Evolutionary conservation across 2,113 vertebrate species (phyloP), one percentile per base, ranked within the genome.

Genomic region (Cyprinodon brontotheroides): DNA sequence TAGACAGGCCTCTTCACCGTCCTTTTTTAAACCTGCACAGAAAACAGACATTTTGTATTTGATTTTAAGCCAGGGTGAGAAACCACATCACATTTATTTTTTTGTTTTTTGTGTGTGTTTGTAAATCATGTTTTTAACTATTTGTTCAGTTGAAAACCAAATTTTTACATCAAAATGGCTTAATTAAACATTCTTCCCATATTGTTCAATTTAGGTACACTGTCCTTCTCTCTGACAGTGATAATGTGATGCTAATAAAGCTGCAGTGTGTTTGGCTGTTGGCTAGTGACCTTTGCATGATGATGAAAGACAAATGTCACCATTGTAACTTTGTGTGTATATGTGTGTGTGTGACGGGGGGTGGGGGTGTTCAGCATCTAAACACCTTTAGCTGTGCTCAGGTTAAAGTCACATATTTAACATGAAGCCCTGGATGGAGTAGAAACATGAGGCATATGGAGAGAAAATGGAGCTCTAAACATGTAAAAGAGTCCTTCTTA

Each of bases 261-360:
- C 62, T 60, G 72, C 76, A 41, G 63, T 79, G 63, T 78, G 81
- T 83, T 82, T 82, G 80, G 22, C 61, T 61, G 74, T 17, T 36
- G 61, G 20, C 4, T 57, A 40, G 79, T 85, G 83, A 85, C 80
- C 84, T 86, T 82, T 86, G 70, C 77, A 77, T 82, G 76, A 79
- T 82, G 79, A 82, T 86, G 80, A 82, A 86, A 82, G 77, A 82
- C 79, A 82, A 79, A 82, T 86, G 80, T 79, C 84, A 82, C 15
- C 57, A 73, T 36, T 72, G 76, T 74, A 75, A 78, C 62, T 9
- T 64, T 68, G 62, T 38, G 37, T 68, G 41, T 50, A 50, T 45
- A 36, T 70, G 75, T 71, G 72, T 67, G 64, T 48, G 71, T 57
- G 43, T 70, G 67, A 61, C 11, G 38, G 20, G 45, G 39, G 13